phyloP scores from a whole-genome alignment of 2,888 invertebrate species.

The Pristionchus maxplancki region DNA sequence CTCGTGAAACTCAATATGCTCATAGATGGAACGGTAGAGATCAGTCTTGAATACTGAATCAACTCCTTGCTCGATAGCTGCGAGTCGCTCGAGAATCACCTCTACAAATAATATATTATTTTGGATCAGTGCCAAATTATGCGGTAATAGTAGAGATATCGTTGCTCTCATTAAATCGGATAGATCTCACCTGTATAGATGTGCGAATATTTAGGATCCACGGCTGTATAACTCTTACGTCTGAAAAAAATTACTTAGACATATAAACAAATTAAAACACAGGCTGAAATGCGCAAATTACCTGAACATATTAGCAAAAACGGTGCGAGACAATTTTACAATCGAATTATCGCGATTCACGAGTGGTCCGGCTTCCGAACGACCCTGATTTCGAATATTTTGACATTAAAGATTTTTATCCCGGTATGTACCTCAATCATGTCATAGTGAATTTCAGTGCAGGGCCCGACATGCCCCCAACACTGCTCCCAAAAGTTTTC shows the following conservation, averaged over 20 bases:
- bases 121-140: too few species aligned
- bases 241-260: too few species aligned
- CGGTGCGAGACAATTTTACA: slow-evolving; percentile 99
- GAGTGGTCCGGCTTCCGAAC: slow-evolving; percentile 88
- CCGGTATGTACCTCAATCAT: slow-evolving; percentile 80
- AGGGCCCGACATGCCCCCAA: slow-evolving; percentile 98
- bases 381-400: slow-evolving; percentile 82
- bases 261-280: too few species aligned
- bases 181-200: slow-evolving; percentile 89
- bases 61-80: slow-evolving; percentile 89
- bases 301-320: slow-evolving; percentile 97
- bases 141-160: too few species aligned
- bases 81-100: slow-evolving; percentile 94
- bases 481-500: slow-evolving; percentile 99
- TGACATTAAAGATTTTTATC: too few species aligned
- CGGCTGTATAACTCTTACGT: too few species aligned
- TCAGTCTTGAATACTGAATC: slow-evolving; percentile 96
- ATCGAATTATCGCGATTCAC: slow-evolving; percentile 98
- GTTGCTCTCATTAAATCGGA: not conserved
- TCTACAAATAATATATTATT: slow-evolving; percentile 79
- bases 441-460: slow-evolving; percentile 98
- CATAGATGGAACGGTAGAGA: slow-evolving; percentile 86
- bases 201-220: too few species aligned
- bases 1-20: slow-evolving; percentile 56
- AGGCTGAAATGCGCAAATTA: slow-evolving; percentile 79